Evolutionary conservation across 2,888 invertebrate genomes (phyloP).

Genomic region (Parnassius smintheus): DNA sequence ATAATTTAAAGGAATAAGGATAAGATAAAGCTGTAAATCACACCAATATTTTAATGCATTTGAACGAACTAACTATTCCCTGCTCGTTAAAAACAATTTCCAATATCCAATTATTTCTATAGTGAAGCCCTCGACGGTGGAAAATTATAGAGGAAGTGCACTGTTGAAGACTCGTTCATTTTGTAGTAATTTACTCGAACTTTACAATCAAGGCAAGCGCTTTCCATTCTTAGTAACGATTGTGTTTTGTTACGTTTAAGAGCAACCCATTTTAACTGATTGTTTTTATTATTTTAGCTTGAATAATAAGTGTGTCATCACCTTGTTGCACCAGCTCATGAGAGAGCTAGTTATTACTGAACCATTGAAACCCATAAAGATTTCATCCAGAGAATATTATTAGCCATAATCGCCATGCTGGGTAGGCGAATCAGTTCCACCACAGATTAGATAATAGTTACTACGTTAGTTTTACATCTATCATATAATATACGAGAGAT

Average conservation of each 20-base stretch:
- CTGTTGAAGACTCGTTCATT: conserved; percentile 25
- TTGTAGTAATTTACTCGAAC: conserved; percentile 25
- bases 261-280: too few relatives aligned
- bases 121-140: conserved; percentile 22
- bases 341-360: too few relatives aligned
- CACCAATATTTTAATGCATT: conserved; percentile 12
- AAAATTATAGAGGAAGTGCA: conserved; percentile 28
- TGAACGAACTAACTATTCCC: conserved; percentile 12
- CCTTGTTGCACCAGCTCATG: too few relatives aligned
- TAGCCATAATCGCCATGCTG: too few relatives aligned
- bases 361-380: too few relatives aligned
- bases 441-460: too few relatives aligned
- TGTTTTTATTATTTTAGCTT: too few relatives aligned
- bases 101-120: conserved; percentile 28
- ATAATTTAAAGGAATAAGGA: neutral
- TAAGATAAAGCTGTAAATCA: conserved; percentile 4
- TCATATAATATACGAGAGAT: too few relatives aligned
- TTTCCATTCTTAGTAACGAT: conserved; percentile 15
- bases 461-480: too few relatives aligned
- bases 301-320: too few relatives aligned
- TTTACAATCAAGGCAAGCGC: conserved; percentile 22
- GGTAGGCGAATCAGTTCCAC: too few relatives aligned
- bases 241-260: conserved; percentile 7
- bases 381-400: too few relatives aligned
- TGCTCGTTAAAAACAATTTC: conserved; percentile 27